Evolutionary conservation across 1,140 invertebrate species (phyloP).

Genomic region (Adelges cooleyi): DNA sequence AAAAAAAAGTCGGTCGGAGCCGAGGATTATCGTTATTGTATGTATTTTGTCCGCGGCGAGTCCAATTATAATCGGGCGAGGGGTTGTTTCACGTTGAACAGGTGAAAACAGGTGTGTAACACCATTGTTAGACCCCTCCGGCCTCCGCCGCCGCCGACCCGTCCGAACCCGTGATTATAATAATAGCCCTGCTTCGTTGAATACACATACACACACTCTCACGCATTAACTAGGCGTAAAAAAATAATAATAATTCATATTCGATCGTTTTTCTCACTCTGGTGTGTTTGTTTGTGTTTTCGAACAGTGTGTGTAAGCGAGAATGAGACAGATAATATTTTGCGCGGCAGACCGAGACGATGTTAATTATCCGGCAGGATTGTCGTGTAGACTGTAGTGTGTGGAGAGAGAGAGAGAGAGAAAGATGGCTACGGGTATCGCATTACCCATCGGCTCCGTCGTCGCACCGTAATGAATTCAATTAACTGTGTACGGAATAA

Average conservation of each 20-base stretch:
- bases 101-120: slow-evolving; percentile 27
- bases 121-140: slow-evolving; percentile 21
- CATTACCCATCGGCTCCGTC: slow-evolving; percentile 14
- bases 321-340: not conserved
- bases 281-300: not conserved
- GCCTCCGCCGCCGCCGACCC: not conserved
- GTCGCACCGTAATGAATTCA: slow-evolving; percentile 18
- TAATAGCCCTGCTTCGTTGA: slow-evolving; percentile 15
- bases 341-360: slow-evolving; percentile 14
- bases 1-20: no score
- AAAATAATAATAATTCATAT: slow-evolving; percentile 23
- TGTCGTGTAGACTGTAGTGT: no score
- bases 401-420: no score
- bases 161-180: slow-evolving; percentile 22
- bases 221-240: slow-evolving; percentile 26
- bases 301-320: not conserved
- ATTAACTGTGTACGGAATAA: slow-evolving; percentile 10
- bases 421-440: not conserved
- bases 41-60: slow-evolving; percentile 7
- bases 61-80: slow-evolving; percentile 18
- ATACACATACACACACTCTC: slow-evolving; percentile 8
- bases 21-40: not conserved
- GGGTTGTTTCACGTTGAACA: slow-evolving; percentile 25
- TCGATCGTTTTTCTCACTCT: slow-evolving; percentile 12
- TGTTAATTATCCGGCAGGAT: slow-evolving; percentile 6